Conservation (phyloP, 2,113 vertebrate species). For the Desmodus rotundus region DNA sequence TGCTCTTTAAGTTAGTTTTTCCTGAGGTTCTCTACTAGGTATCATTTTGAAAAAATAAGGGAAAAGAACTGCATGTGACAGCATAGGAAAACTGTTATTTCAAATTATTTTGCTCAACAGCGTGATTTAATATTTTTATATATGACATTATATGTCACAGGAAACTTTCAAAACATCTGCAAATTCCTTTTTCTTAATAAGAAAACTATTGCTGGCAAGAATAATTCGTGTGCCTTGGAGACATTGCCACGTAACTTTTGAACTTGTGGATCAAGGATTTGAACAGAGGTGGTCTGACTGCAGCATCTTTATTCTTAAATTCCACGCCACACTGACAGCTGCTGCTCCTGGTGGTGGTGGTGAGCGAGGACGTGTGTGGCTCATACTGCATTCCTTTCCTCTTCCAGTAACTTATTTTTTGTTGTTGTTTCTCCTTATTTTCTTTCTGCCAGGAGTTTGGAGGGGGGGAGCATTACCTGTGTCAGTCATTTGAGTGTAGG, state of each 20-base stretch:
- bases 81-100: constrained; percentile 16
- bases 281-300: background rate
- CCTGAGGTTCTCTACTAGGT: background rate
- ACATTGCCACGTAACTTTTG: background rate
- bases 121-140: background rate
- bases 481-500: background rate
- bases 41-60: constrained; percentile 40
- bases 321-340: accelerated
- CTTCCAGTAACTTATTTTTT: background rate
- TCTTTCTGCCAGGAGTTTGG: background rate
- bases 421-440: background rate
- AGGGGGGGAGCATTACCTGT: background rate
- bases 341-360: background rate
- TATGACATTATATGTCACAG: background rate
- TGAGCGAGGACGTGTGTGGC: background rate
- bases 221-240: background rate
- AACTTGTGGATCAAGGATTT: background rate
- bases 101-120: constrained; percentile 23
- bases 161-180: constrained; percentile 16
- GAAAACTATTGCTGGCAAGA: background rate
- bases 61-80: background rate
- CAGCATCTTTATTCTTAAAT: background rate
- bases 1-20: constrained; percentile 54
- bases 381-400: background rate
- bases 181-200: background rate